A percentile compares a stretch with the other conserved stretches of the same genome.
phyloP scores from a whole-genome alignment of 2,888 invertebrate species.

The Phyllotreta cruciferae region DNA sequence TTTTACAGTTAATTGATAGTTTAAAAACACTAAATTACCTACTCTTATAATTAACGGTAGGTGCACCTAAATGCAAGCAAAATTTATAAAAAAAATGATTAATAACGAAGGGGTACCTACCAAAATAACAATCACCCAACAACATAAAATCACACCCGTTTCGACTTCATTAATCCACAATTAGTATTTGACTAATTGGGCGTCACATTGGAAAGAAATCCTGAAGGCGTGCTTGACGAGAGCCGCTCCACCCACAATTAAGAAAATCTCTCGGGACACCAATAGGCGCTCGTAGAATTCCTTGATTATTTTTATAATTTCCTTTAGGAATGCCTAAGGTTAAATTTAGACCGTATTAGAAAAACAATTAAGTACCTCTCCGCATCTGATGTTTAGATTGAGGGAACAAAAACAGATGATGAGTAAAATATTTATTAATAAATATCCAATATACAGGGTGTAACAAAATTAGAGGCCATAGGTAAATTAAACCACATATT shows the following conservation, averaged over 20 bases:
- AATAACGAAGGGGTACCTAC: conserved; percentile 18
- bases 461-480: too few relatives aligned
- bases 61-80: neutral
- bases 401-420: too few relatives aligned
- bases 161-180: conserved; percentile 33
- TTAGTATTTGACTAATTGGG: conserved; percentile 44
- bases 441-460: too few relatives aligned
- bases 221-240: conserved; percentile 29
- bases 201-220: conserved; percentile 39
- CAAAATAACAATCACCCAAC: conserved; percentile 20
- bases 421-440: too few relatives aligned
- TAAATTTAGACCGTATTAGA: conserved; percentile 20
- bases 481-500: too few relatives aligned
- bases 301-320: conserved; percentile 1
- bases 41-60: neutral
- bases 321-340: conserved; percentile 4
- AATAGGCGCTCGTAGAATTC: conserved; percentile 31
- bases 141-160: conserved; percentile 28
- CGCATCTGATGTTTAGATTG: too few relatives aligned
- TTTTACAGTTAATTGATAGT: too few relatives aligned
- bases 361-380: conserved; percentile 3
- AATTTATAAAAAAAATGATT: neutral
- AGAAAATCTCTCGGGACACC: conserved; percentile 40
- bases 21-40: too few relatives aligned
- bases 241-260: conserved; percentile 47